A percentile compares a stretch with the other conserved stretches of the same genome.
Conservation (phyloP, 2,113 vertebrate genomes). For the Calyptommatus sinebrachiatus region DNA sequence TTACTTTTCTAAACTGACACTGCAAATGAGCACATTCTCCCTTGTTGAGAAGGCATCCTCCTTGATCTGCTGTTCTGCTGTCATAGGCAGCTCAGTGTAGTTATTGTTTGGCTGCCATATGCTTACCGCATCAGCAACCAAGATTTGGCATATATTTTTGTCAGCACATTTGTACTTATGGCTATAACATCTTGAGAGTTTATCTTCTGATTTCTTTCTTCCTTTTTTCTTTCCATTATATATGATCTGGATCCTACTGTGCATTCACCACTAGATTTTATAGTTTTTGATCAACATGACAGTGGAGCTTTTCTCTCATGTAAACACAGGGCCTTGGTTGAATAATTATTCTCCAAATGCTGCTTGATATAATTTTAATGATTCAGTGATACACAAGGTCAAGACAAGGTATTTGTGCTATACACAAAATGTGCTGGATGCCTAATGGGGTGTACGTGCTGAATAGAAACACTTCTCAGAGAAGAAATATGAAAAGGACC, state of each 20-base stretch:
- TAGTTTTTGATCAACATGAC: too few relatives aligned
- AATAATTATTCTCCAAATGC: neutral
- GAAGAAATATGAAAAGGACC: neutral
- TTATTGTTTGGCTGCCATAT: too few relatives aligned
- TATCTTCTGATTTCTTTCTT: neutral
- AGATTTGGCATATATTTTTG: too few relatives aligned
- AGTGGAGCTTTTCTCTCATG: neutral
- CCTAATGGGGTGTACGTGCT: neutral
- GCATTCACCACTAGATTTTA: neutral
- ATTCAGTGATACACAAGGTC: neutral
- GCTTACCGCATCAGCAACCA: too few relatives aligned
- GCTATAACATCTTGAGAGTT: too few relatives aligned
- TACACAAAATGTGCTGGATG: neutral
- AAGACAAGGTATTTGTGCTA: neutral
- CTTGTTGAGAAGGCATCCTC: too few relatives aligned
- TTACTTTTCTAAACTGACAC: too few relatives aligned
- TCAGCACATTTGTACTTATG: too few relatives aligned
- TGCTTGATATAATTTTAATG: neutral
- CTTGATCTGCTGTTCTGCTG: too few relatives aligned
- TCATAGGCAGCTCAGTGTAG: too few relatives aligned
- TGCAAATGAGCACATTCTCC: too few relatives aligned
- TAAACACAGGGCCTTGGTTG: neutral
- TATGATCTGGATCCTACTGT: neutral
- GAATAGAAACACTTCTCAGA: conserved; percentile 4
- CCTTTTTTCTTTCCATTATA: too few relatives aligned